These are phyloP conservation scores for Tipula helvola DNA, from an alignment of 2,888 invertebrate species.

Conservation along the genomic window DNA sequence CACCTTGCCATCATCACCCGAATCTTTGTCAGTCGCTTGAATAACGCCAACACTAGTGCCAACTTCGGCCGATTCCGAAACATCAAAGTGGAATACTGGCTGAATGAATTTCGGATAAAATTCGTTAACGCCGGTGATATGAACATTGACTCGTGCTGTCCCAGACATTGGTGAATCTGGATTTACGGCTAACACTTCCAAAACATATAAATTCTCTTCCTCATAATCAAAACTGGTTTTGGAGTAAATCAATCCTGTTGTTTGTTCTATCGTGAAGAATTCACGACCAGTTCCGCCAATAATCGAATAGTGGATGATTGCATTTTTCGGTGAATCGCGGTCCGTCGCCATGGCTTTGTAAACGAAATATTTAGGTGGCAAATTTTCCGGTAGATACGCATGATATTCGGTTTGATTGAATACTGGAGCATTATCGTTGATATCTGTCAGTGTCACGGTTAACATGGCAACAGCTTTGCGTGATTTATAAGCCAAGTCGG, in stretches of 20 bases:
- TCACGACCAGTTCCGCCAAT: constrained; percentile 61
- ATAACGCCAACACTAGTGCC: constrained; percentile 76
- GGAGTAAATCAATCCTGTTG: constrained; percentile 64
- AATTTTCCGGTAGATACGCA: constrained; percentile 73
- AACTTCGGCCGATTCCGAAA: constrained; percentile 80
- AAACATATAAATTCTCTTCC: constrained; percentile 56
- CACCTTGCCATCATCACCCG: constrained; percentile 75
- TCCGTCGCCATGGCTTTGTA: constrained; percentile 67
- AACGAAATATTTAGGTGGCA: constrained; percentile 59
- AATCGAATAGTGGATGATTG: constrained; percentile 71
- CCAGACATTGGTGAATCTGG: constrained; percentile 73
- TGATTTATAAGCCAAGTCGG: constrained; percentile 72
- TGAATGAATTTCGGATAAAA: constrained; percentile 79
- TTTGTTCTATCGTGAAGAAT: constrained; percentile 62
- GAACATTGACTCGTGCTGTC: constrained; percentile 55
- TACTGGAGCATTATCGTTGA: constrained; percentile 83
- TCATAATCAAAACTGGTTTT: constrained; percentile 78
- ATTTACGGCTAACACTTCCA: constrained; percentile 74
- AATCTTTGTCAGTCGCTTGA: constrained; percentile 80
- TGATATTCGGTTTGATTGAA: constrained; percentile 69
- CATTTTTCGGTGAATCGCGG: constrained; percentile 77
- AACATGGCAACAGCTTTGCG: constrained; percentile 65
- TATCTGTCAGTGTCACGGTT: constrained; percentile 77
- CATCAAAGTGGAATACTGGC: constrained; percentile 82
- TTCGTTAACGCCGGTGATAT: constrained; percentile 78